A percentile compares a stretch with the other conserved stretches of the same genome.
Conservation (phyloP, 2,113 vertebrate species). For the Zapornia atra region DNA sequence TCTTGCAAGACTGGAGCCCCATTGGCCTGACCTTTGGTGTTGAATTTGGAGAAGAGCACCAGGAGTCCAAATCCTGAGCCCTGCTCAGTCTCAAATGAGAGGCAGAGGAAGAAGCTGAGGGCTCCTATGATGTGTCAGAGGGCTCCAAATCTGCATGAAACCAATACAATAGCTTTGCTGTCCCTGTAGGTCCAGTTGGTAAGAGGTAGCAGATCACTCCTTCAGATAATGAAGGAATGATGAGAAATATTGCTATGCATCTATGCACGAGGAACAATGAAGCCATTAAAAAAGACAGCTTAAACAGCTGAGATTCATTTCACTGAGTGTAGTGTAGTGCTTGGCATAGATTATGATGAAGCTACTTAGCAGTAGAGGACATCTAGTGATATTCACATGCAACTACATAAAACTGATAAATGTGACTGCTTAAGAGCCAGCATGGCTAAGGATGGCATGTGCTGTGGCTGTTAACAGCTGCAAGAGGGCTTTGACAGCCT, state of each 20-base stretch:
- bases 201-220: neutral
- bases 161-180: neutral
- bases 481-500: neutral
- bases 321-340: neutral
- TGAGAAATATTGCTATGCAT: neutral
- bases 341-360: neutral
- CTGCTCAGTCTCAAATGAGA: neutral
- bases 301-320: neutral
- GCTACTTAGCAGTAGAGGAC: constrained; percentile 41
- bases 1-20: neutral
- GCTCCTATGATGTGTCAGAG: neutral
- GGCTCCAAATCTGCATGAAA: neutral
- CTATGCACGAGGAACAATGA: neutral
- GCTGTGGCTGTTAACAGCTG: neutral
- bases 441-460: fast-evolving
- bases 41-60: neutral
- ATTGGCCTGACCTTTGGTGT: fast-evolving
- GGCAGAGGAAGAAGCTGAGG: neutral
- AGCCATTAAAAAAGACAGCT: neutral
- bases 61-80: neutral
- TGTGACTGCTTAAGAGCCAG: neutral
- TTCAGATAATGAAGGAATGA: neutral
- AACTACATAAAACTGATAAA: constrained; percentile 10
- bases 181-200: neutral
- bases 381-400: constrained; percentile 51